Conservation (phyloP, 1,140 invertebrate species). For the Pseudomyrmex flavicornis region DNA sequence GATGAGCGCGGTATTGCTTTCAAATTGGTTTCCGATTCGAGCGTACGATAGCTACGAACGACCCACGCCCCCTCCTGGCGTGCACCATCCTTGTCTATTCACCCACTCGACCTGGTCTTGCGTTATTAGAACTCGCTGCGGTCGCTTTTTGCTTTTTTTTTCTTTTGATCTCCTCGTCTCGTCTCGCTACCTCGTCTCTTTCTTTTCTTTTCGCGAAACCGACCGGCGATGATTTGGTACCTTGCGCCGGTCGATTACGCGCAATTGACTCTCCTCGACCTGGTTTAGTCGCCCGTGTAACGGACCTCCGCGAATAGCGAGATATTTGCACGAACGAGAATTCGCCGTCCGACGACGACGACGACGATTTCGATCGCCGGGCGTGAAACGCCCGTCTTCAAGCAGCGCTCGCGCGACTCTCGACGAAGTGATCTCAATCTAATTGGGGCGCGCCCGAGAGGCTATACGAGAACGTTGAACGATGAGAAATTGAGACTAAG, state of each 20-base stretch:
- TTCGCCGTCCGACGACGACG: constrained; percentile 44
- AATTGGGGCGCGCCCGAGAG: constrained; percentile 35
- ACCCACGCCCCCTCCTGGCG: constrained; percentile 68
- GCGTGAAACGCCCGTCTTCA: not conserved
- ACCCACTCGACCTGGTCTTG: constrained; percentile 52
- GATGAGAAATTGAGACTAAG: constrained; percentile 54
- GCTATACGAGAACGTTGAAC: constrained; percentile 12
- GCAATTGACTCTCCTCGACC: constrained; percentile 63
- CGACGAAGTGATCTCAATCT: constrained; percentile 46
- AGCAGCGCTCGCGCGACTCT: constrained; percentile 21
- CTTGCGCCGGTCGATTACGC: constrained; percentile 66
- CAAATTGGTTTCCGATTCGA: constrained; percentile 85
- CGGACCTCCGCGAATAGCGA: constrained; percentile 48
- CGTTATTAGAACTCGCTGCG: constrained; percentile 74
- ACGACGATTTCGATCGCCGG: constrained; percentile 40
- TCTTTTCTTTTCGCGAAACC: constrained; percentile 13
- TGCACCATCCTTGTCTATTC: constrained; percentile 60
- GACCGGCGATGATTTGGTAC: constrained; percentile 57
- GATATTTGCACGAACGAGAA: constrained; percentile 63
- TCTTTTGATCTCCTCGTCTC: not conserved
- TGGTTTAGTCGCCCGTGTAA: constrained; percentile 36
- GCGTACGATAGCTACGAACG: constrained; percentile 78
- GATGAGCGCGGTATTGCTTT: constrained; percentile 82
- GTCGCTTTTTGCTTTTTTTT: constrained; percentile 30
- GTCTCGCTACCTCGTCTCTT: constrained; percentile 15